Base-by-base conservation (phyloP, 2,113 vertebrate species). In the Plestiodon gilberti region DNA sequence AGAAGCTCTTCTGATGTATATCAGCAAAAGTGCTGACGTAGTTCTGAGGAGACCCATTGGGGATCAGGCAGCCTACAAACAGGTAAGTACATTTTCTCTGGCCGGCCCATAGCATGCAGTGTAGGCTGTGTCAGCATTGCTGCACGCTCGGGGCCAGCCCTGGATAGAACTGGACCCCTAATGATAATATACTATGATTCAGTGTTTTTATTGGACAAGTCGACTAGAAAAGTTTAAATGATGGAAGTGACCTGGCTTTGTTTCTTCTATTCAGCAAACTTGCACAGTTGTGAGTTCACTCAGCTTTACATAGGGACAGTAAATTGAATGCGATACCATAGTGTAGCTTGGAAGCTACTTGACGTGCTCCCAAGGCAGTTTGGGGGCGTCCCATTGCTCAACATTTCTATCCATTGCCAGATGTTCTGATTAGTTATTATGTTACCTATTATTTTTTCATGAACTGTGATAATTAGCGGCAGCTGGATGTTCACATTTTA, bases 391-490 rank as follows among this genome's bases (percentile, higher is more conserved):
- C 65, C 69, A 14, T 71, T 86, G 76, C 35, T 71, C 59, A 85
- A 71, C 28, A 48, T n/a, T 35, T 33, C 64, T n/a, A 79, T 61
- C 25, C 59, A 78, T 70, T 79, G 84, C 84, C 76, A 85, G 76
- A 79, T 86, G 77, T 61, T 62, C 35, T 71, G 77, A 80, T 62
- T 70, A 79, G 48, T 70, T 61, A 85, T 85, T 78, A 71, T 59
- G 20, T 70, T 85, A 80, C 55, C 67, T 80, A 85, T 78, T 70
- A 70, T 48, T 86, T 48, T 86, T 71, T 70, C 55, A 71, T 81
- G 69, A 64, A 81, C 30, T 65, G 7, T 35, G 13, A 33, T 84
- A 93, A 78, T 2, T 78, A 78, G 13, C 86, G 67, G 5, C n/a
- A 87, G 35, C 13, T 64, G 0, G n/a, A 75, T 33, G 75, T 22